phyloP scores from a whole-genome alignment of 1,140 invertebrate species.

The Carcinoscorpius rotundicauda region DNA sequence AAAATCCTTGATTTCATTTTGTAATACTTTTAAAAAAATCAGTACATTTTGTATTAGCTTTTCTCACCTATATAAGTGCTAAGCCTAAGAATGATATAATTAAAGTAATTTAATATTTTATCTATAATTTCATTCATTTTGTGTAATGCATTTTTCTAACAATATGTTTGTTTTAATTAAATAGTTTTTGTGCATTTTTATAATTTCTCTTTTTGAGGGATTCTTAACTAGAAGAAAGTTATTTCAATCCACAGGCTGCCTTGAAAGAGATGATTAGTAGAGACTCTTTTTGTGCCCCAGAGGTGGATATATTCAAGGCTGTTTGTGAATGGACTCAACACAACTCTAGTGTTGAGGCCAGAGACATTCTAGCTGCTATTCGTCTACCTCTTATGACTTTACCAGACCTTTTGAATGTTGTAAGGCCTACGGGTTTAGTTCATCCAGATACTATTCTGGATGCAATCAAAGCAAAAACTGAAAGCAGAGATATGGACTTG shows the following conservation, averaged over 20 bases:
- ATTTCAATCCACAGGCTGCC: conserved; percentile 28
- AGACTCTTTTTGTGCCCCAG: conserved; percentile 90
- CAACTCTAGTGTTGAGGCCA: conserved; percentile 50
- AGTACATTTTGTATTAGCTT: too few relatives aligned
- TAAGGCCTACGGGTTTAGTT: conserved; percentile 71
- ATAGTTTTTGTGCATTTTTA: too few relatives aligned
- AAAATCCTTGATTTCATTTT: too few relatives aligned
- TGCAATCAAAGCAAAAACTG: conserved; percentile 74
- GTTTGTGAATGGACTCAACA: conserved; percentile 71
- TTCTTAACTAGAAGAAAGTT: too few relatives aligned
- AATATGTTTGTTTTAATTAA: too few relatives aligned
- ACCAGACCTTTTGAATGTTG: conserved; percentile 71
- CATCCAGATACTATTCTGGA: conserved; percentile 82
- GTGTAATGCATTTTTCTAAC: too few relatives aligned
- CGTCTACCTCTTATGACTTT: conserved; percentile 77
- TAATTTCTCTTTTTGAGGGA: too few relatives aligned
- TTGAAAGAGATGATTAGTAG: conserved; percentile 63
- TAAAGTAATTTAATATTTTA: too few relatives aligned
- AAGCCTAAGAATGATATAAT: too few relatives aligned
- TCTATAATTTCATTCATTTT: too few relatives aligned
- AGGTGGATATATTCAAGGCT: conserved; percentile 87
- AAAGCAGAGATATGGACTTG: conserved; percentile 58
- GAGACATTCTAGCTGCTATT: conserved; percentile 40
- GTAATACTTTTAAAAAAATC: too few relatives aligned
- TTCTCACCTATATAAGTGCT: too few relatives aligned